Percentiles rank a stretch among this genome's conserved stretches.
Evolutionary conservation across 2,113 vertebrate species (phyloP).

Genomic region (Rhabdomys dilectus): DNA sequence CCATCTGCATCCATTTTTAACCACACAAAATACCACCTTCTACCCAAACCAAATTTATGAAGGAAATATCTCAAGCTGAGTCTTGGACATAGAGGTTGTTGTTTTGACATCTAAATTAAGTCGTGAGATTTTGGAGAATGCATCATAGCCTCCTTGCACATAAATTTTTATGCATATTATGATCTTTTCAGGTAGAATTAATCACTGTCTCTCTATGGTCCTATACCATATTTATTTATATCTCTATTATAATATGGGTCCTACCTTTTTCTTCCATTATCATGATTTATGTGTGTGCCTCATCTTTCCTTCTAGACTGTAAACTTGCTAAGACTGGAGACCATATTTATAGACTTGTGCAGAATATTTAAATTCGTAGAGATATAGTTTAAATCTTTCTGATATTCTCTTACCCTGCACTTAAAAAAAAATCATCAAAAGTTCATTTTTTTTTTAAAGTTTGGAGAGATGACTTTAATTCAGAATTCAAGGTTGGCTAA

Average conservation of each 20-base stretch:
- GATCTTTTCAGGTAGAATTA: conserved; percentile 66
- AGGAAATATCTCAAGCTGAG: conserved; percentile 41
- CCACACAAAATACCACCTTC: conserved; percentile 25
- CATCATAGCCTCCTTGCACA: conserved; percentile 43
- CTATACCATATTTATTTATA: conserved; percentile 65
- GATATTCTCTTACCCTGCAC: conserved; percentile 22
- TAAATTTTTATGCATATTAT: conserved; percentile 68
- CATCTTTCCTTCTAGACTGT: conserved; percentile 29
- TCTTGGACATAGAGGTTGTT: conserved; percentile 40
- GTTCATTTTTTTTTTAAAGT: conserved; percentile 48
- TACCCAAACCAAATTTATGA: conserved; percentile 54
- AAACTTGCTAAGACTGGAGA: conserved; percentile 62
- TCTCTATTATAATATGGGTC: conserved; percentile 48
- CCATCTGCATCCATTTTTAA: conserved; percentile 14
- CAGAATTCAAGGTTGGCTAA: conserved; percentile 67
- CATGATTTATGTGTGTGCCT: conserved; percentile 56
- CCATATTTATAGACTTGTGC: conserved; percentile 65
- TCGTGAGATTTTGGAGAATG: conserved; percentile 60
- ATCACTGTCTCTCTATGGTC: conserved; percentile 58
- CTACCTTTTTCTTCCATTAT: conserved; percentile 54
- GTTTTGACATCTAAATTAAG: conserved; percentile 63
- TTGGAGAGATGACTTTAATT: conserved; percentile 59
- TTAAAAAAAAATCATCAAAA: conserved; percentile 46
- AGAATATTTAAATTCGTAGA: conserved; percentile 65
- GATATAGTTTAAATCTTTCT: conserved; percentile 56